phyloP scores from a whole-genome alignment of 2,113 vertebrate genomes.

The Zosterops lateralis region DNA sequence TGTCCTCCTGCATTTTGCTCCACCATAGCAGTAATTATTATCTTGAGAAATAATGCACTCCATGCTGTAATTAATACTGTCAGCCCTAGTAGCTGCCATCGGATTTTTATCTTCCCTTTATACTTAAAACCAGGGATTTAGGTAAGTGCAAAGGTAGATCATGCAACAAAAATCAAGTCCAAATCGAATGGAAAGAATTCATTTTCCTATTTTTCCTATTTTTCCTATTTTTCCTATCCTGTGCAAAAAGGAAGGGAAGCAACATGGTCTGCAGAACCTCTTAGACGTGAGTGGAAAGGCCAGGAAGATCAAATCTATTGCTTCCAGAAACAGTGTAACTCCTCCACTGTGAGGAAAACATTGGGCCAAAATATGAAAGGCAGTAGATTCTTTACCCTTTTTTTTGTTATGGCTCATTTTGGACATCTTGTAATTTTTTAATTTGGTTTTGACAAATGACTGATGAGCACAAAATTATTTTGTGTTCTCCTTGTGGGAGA shows the following conservation, averaged over 20 bases:
- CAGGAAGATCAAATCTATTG: background rate
- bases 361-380: background rate
- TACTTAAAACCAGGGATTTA: background rate
- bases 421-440: background rate
- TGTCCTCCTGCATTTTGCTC: background rate
- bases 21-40: background rate
- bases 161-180: background rate
- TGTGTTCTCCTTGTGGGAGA: background rate
- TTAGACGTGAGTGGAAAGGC: background rate
- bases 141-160: background rate
- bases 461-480: background rate
- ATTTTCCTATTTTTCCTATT: background rate
- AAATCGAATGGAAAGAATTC: background rate
- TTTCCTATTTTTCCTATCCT: background rate
- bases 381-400: background rate
- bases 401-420: background rate
- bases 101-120: background rate
- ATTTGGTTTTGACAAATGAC: background rate
- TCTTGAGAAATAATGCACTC: background rate
- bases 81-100: background rate
- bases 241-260: background rate
- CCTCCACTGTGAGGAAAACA: rapidly evolving
- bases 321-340: background rate
- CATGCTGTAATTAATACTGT: background rate
- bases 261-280: background rate